A percentile compares a stretch with the other conserved stretches of the same genome.
Evolutionary conservation across 1,140 invertebrate species (phyloP).

Genomic region (Akabosia matsudoensis): DNA sequence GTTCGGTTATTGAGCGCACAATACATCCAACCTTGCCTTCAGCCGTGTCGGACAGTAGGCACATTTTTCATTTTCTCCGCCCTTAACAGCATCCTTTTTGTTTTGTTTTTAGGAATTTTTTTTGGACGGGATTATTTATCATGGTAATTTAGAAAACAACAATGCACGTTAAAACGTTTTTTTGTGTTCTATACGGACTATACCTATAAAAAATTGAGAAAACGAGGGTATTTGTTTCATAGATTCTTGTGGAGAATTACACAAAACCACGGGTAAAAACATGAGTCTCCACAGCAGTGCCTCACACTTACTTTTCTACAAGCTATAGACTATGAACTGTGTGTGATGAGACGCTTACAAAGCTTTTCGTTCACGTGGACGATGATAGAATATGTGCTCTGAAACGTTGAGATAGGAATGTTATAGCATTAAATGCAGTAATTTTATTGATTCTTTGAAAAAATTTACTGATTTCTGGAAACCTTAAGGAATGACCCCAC

Average conservation of each 20-base stretch:
- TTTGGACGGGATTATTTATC: constrained; percentile 33
- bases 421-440: no score
- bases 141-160: constrained; percentile 30
- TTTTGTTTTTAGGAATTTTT: constrained; percentile 13
- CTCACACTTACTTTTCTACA: constrained; percentile 1
- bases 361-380: no score
- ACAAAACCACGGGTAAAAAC: neutral
- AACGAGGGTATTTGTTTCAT: no score
- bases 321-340: no score
- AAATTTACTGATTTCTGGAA: constrained; percentile 3
- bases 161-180: neutral
- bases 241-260: neutral
- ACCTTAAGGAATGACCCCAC: neutral
- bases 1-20: no score
- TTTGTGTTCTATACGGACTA: no score
- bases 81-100: constrained; percentile 20
- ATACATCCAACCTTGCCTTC: no score
- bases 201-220: no score
- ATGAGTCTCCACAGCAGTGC: neutral
- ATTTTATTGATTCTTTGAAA: neutral
- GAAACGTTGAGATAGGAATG: no score
- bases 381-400: no score
- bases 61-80: constrained; percentile 34
- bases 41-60: constrained; percentile 7
- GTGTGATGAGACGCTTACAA: no score